These are phyloP conservation scores for Coenonympha glycerion DNA, from an alignment of 2,888 invertebrate species.

Conservation along the genomic window DNA sequence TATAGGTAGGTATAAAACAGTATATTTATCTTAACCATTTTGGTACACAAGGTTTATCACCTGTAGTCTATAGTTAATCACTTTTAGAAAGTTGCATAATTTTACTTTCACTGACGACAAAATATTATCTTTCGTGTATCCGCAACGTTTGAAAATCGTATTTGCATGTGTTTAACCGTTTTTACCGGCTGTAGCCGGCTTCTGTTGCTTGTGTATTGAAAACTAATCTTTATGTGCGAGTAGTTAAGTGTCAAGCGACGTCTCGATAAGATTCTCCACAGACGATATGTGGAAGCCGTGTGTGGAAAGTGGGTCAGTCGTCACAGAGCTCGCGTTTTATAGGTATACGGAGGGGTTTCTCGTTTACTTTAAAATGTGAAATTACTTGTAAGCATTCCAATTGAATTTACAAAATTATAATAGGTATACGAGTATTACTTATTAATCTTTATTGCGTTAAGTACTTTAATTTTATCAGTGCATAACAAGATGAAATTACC, in stretches of 20 bases:
- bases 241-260: conserved; percentile 33
- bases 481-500: background rate
- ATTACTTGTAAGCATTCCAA: conserved; percentile 27
- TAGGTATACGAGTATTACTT: background rate
- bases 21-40: background rate
- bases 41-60: conserved; percentile 5
- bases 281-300: conserved; percentile 59
- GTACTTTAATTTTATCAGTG: background rate
- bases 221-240: conserved; percentile 45
- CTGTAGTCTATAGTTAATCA: conserved; percentile 8
- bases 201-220: conserved; percentile 31
- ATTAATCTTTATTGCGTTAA: background rate
- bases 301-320: conserved; percentile 69
- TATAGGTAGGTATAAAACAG: background rate
- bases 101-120: conserved; percentile 65
- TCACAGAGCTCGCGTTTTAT: conserved; percentile 71
- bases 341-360: conserved; percentile 58
- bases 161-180: conserved; percentile 56
- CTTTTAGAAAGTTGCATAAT: conserved; percentile 71
- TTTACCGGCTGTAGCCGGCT: conserved; percentile 47
- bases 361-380: conserved; percentile 46
- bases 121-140: conserved; percentile 58
- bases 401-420: conserved; percentile 11
- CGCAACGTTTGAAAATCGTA: conserved; percentile 55
- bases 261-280: conserved; percentile 34